Conservation (phyloP, 2,113 vertebrate genomes). For the Hippocampus comes region DNA sequence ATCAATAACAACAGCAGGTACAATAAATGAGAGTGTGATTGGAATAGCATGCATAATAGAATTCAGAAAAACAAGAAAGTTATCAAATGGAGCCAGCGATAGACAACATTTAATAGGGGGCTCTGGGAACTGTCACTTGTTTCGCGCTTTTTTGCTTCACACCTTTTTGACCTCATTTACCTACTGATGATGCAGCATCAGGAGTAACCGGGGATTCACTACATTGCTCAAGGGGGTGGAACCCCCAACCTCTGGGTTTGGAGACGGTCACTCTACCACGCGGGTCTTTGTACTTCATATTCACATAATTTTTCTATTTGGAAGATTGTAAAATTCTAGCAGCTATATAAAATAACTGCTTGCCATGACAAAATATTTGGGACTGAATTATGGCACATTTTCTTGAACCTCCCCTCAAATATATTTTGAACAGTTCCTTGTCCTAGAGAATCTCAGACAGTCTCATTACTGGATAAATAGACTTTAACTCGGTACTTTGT, state of each 20-base stretch:
- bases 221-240: too few relatives aligned
- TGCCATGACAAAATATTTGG: too few relatives aligned
- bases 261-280: too few relatives aligned
- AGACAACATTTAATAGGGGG: slow-evolving; percentile 19
- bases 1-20: not conserved
- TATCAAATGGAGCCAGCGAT: slow-evolving; percentile 37
- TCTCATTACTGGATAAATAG: not conserved
- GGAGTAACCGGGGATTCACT: too few relatives aligned
- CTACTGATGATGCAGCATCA: too few relatives aligned
- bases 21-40: not conserved
- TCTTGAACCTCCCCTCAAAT: not conserved
- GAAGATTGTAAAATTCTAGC: too few relatives aligned
- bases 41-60: not conserved
- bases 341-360: too few relatives aligned
- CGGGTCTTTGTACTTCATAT: slow-evolving; percentile 50
- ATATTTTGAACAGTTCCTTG: too few relatives aligned
- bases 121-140: too few relatives aligned
- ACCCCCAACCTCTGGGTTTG: too few relatives aligned
- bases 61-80: slow-evolving; percentile 11
- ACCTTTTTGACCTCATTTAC: too few relatives aligned
- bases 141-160: too few relatives aligned
- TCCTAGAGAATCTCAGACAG: not conserved
- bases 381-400: not conserved
- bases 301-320: not conserved
- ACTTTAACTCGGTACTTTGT: not conserved